phyloP scores from a whole-genome alignment of 2,113 vertebrate species.

The Peucedramus taeniatus region DNA sequence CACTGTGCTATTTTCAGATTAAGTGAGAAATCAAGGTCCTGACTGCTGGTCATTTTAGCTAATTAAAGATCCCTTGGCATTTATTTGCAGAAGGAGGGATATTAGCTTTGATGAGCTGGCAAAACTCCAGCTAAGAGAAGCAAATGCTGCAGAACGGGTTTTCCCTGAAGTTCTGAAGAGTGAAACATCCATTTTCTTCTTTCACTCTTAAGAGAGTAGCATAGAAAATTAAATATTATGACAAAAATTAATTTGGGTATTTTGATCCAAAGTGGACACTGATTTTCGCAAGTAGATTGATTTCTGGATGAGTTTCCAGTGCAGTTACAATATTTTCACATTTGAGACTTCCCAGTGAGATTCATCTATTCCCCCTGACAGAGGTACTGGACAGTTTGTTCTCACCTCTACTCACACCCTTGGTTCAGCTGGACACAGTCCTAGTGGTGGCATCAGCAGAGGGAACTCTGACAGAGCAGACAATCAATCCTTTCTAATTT shows the following conservation, averaged over 20 bases:
- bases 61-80: slow-evolving; percentile 38
- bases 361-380: background rate
- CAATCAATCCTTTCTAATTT: background rate
- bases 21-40: slow-evolving; percentile 49
- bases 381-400: background rate
- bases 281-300: background rate
- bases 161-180: background rate
- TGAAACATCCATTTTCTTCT: background rate
- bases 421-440: background rate
- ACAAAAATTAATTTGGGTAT: background rate
- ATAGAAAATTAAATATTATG: background rate
- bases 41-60: slow-evolving; percentile 28
- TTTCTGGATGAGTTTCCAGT: background rate
- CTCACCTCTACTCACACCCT: background rate
- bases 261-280: background rate
- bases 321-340: background rate
- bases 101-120: slow-evolving; percentile 5
- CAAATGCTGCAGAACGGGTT: background rate
- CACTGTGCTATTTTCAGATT: slow-evolving; percentile 48
- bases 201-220: background rate
- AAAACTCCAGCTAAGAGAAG: background rate
- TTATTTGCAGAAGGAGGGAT: slow-evolving; percentile 21
- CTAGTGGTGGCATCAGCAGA: background rate
- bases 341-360: background rate
- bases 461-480: background rate